phyloP scores from a whole-genome alignment of 2,113 vertebrate genomes.

The Gallinago paraguaiae region DNA sequence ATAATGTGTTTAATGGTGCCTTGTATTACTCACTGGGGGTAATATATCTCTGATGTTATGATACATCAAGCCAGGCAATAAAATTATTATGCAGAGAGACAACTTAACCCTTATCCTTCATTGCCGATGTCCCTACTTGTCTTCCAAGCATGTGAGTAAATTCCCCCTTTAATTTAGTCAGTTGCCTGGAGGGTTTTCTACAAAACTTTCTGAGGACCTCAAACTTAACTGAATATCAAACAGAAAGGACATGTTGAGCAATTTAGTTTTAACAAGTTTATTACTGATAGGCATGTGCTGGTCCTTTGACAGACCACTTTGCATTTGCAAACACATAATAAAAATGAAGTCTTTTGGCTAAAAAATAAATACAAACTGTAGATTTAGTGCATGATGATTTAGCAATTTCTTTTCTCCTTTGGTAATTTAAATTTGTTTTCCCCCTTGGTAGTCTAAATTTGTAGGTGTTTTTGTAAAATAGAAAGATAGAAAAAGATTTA shows the following conservation, averaged over 20 bases:
- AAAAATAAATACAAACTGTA: neutral
- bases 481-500: neutral
- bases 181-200: slow-evolving; percentile 23
- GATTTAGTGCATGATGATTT: neutral
- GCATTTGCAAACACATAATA: neutral
- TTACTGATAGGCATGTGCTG: neutral
- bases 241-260: neutral
- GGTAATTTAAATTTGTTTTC: neutral
- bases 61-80: slow-evolving; percentile 41
- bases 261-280: neutral
- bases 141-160: slow-evolving; percentile 25
- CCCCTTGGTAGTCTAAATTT: neutral
- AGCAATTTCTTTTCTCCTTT: neutral
- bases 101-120: slow-evolving; percentile 38
- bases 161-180: slow-evolving; percentile 7
- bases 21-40: neutral
- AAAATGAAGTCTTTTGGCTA: neutral
- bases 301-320: neutral
- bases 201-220: slow-evolving; percentile 25
- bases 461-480: neutral
- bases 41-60: slow-evolving; percentile 16
- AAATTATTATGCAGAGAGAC: slow-evolving; percentile 43
- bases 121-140: slow-evolving; percentile 10
- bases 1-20: slow-evolving; percentile 21
- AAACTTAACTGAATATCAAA: slow-evolving; percentile 7